Evolutionary conservation across 2,113 vertebrate genomes (phyloP).

Genomic region (Takifugu bimaculatus): DNA sequence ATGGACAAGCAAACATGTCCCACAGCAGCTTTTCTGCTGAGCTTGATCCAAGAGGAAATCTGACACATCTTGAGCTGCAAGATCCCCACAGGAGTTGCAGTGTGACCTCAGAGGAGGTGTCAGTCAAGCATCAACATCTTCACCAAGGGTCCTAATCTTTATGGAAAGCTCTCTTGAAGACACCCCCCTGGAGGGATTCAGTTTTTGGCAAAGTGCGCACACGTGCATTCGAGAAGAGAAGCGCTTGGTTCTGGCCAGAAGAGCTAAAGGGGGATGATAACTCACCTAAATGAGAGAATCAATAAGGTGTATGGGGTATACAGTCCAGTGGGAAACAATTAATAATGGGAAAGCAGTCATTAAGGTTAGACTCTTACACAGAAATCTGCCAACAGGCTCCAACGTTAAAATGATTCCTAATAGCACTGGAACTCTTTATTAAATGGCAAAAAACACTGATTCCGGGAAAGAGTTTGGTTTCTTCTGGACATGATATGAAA

Average conservation of each 20-base stretch:
- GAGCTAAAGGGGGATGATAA: slow-evolving; percentile 30
- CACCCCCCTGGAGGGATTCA: slow-evolving; percentile 16
- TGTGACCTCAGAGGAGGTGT: slow-evolving; percentile 34
- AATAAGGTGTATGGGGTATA: slow-evolving; percentile 46
- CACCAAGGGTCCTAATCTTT: slow-evolving; percentile 30
- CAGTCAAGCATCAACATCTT: slow-evolving; percentile 49
- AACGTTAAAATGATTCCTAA: neutral
- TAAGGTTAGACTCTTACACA: slow-evolving; percentile 22
- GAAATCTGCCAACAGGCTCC: neutral
- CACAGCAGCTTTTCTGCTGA: slow-evolving; percentile 34
- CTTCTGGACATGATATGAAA: neutral
- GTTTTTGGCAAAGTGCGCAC: slow-evolving; percentile 25
- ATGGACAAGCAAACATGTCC: slow-evolving; percentile 34
- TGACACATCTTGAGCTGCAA: neutral
- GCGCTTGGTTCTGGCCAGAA: slow-evolving; percentile 17
- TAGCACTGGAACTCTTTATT: neutral
- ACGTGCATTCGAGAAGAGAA: slow-evolving; percentile 23
- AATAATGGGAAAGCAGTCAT: slow-evolving; percentile 40
- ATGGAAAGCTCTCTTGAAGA: slow-evolving; percentile 36
- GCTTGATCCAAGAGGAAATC: slow-evolving; percentile 32
- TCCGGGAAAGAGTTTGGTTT: slow-evolving; percentile 5
- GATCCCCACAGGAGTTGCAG: slow-evolving; percentile 17
- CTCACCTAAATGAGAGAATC: slow-evolving; percentile 57
- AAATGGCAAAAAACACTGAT: neutral
- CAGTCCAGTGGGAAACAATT: slow-evolving; percentile 63